A percentile compares a stretch with the other conserved stretches of the same genome.
Conservation (phyloP, 1,140 invertebrate species). For the Nasonia giraulti region DNA sequence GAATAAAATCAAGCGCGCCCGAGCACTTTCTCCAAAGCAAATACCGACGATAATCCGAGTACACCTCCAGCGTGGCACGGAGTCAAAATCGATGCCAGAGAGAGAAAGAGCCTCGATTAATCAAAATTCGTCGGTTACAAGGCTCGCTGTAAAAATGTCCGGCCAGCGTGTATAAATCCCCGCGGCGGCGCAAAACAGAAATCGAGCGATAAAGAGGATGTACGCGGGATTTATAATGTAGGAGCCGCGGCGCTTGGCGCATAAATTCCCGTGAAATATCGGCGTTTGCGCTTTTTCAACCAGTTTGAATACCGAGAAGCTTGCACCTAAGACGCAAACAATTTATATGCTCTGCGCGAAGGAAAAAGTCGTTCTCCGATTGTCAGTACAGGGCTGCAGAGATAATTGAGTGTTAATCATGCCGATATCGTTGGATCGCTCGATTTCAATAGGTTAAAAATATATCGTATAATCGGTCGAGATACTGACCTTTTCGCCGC, state of each 20-base stretch:
- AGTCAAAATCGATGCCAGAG: neutral
- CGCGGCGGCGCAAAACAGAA: neutral
- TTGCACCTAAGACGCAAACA: neutral
- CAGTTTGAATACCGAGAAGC: neutral
- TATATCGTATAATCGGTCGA: too few relatives aligned
- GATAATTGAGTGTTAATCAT: neutral
- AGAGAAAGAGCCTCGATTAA: neutral
- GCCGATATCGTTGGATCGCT: neutral
- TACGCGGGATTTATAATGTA: neutral
- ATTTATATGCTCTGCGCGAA: neutral
- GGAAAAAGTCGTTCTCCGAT: neutral
- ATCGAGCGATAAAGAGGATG: constrained; percentile 13
- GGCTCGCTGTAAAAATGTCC: neutral
- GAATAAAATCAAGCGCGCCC: too few relatives aligned
- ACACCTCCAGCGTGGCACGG: neutral
- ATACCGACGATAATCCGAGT: neutral
- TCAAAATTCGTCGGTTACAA: neutral
- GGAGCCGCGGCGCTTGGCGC: too few relatives aligned
- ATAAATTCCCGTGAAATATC: constrained; percentile 28
- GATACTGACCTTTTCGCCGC: constrained; percentile 95
- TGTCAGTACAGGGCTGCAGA: neutral
- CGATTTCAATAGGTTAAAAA: too few relatives aligned
- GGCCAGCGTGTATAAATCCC: neutral
- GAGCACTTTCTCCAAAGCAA: neutral
- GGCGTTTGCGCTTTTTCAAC: neutral